Percentiles rank a stretch among this genome's conserved stretches.
phyloP scores from a whole-genome alignment of 2,888 invertebrate species.

The Drosophila paucipuncta region DNA sequence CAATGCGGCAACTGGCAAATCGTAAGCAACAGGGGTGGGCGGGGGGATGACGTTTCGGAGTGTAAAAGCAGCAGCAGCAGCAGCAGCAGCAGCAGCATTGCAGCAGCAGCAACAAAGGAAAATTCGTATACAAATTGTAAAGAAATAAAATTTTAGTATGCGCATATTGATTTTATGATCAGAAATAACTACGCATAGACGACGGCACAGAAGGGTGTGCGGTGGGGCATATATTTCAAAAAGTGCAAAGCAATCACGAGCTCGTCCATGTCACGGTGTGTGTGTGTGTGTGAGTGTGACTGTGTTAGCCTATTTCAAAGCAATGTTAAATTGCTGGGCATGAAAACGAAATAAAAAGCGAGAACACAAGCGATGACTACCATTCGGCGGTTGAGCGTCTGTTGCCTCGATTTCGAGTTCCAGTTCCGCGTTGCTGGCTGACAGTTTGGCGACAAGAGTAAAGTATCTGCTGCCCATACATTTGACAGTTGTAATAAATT shows the following conservation, averaged over 20 bases:
- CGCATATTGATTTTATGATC: constrained; percentile 82
- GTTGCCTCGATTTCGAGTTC: constrained; percentile 18
- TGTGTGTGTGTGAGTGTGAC: constrained; percentile 1
- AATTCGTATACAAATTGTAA: constrained; percentile 81
- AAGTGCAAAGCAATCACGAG: constrained; percentile 79
- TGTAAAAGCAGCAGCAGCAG: constrained; percentile 14
- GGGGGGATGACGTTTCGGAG: neutral
- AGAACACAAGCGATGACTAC: constrained; percentile 25
- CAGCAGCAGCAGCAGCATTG: constrained; percentile 10
- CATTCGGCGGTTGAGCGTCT: constrained; percentile 21
- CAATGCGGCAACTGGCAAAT: constrained; percentile 62
- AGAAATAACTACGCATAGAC: constrained; percentile 76
- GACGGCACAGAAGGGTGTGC: constrained; percentile 12
- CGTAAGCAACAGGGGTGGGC: constrained; percentile 45
- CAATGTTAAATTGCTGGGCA: constrained; percentile 51
- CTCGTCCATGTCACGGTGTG: constrained; percentile 21
- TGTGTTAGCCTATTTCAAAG: constrained; percentile 31
- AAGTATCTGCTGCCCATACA: constrained; percentile 64
- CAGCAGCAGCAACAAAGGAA: constrained; percentile 38
- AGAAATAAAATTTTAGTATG: constrained; percentile 82
- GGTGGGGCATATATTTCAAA: constrained; percentile 51
- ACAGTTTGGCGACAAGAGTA: constrained; percentile 56
- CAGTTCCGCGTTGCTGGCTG: constrained; percentile 27
- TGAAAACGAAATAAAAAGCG: constrained; percentile 59
- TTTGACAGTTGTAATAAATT: constrained; percentile 74